Percentiles rank a stretch among this genome's conserved stretches.
phyloP scores from a whole-genome alignment of 2,888 invertebrate species.

The Aporophyla nigra region DNA sequence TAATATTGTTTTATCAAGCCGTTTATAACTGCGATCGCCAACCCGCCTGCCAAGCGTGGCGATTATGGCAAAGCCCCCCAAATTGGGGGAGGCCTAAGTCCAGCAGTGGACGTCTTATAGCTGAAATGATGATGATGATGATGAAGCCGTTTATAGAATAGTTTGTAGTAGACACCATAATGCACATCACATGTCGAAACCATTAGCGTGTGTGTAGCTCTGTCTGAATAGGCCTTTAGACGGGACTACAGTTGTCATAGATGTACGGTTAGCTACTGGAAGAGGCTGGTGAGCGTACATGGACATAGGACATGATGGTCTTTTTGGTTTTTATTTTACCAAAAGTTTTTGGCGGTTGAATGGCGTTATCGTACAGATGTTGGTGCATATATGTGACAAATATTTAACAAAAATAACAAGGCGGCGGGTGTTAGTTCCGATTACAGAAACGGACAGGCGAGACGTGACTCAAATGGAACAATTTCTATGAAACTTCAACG shows the following conservation, averaged over 20 bases:
- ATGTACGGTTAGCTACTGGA: constrained; percentile 36
- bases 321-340: neutral
- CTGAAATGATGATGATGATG: no score
- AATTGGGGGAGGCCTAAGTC: no score
- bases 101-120: no score
- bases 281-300: constrained; percentile 9
- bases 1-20: constrained; percentile 35
- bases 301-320: no score
- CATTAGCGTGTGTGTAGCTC: constrained; percentile 73
- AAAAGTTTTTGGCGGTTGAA: neutral
- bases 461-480: no score
- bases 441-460: neutral
- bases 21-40: no score
- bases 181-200: constrained; percentile 76
- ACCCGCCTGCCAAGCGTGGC: no score
- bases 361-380: neutral
- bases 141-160: constrained; percentile 30
- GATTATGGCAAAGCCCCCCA: no score
- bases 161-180: constrained; percentile 62
- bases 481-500: no score
- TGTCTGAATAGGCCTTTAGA: constrained; percentile 73
- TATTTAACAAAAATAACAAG: neutral
- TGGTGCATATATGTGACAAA: no score
- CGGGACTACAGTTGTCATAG: constrained; percentile 45
- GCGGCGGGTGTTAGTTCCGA: neutral